A percentile compares a stretch with the other conserved stretches of the same genome.
Evolutionary conservation across 2,113 vertebrate genomes (phyloP).

Genomic region (Cardinalis cardinalis): DNA sequence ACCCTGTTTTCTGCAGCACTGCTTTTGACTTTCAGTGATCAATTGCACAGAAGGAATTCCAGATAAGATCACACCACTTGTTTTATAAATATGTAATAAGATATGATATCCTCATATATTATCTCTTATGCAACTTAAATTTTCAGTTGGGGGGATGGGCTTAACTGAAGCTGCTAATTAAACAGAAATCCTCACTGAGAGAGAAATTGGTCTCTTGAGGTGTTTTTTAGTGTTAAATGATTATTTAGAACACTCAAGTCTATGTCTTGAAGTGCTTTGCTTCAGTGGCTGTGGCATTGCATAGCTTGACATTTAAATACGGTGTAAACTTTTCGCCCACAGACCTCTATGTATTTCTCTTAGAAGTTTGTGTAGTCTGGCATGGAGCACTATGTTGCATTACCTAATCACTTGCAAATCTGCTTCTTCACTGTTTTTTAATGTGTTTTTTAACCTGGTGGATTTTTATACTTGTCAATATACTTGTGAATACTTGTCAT

Average conservation of each 20-base stretch:
- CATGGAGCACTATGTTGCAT: not conserved
- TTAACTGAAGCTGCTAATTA: not conserved
- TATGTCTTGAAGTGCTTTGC: not conserved
- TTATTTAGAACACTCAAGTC: not conserved
- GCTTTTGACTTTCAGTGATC: not conserved
- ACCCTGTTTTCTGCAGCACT: not conserved
- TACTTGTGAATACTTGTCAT: not conserved
- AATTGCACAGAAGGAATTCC: not conserved
- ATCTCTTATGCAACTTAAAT: not conserved
- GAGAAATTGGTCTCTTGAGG: not conserved
- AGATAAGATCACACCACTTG: not conserved
- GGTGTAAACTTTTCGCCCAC: not conserved
- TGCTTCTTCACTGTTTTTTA: not conserved
- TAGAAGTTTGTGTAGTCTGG: not conserved
- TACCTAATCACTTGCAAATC: not conserved
- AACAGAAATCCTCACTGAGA: not conserved
- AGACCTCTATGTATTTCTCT: not conserved
- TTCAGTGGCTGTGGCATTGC: not conserved
- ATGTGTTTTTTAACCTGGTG: not conserved
- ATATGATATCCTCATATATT: not conserved
- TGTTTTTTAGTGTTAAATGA: not conserved
- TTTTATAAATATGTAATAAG: not conserved
- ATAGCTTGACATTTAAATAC: not conserved
- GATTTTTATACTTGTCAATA: too few species aligned
- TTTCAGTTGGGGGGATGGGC: accelerated